Conservation (phyloP, 2,797 vertebrate genomes). For the Pitangus sulphuratus region DNA sequence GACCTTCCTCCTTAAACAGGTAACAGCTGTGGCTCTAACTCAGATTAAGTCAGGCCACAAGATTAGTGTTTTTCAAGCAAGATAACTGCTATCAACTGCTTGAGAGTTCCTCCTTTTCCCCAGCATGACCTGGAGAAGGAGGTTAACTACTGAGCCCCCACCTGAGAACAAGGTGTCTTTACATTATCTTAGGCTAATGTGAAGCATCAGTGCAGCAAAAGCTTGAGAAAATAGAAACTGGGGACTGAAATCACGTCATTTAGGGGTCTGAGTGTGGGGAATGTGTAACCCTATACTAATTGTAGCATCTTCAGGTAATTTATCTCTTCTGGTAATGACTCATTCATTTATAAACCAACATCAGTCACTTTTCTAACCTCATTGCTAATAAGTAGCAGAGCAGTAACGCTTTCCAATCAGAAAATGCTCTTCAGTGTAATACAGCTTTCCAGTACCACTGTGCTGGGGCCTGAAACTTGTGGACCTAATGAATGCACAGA, state of each 20-base stretch:
- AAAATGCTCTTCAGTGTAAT: not conserved
- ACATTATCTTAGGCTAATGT: not conserved
- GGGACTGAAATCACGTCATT: not conserved
- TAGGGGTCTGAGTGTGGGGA: not conserved
- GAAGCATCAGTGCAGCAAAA: not conserved
- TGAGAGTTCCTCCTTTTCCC: not conserved
- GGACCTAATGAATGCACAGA: constrained; percentile 1
- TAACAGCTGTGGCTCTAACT: constrained; percentile 24
- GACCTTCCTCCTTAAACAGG: not conserved
- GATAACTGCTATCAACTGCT: not conserved
- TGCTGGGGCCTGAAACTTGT: not conserved
- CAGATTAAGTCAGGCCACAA: constrained; percentile 1
- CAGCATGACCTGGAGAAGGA: not conserved
- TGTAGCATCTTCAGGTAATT: not conserved
- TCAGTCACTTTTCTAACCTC: not conserved
- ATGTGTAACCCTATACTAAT: not conserved
- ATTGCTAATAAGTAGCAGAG: not conserved
- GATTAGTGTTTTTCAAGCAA: constrained; percentile 7
- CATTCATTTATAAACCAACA: not conserved
- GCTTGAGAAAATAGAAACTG: not conserved
- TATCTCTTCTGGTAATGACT: not conserved
- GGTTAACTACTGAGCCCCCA: not conserved
- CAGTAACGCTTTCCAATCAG: not conserved
- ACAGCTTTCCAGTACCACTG: not conserved
- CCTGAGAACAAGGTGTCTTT: not conserved